A percentile compares a stretch with the other conserved stretches of the same genome.
phyloP scores from a whole-genome alignment of 2,888 invertebrate species.

The Periphyllus acericola region DNA sequence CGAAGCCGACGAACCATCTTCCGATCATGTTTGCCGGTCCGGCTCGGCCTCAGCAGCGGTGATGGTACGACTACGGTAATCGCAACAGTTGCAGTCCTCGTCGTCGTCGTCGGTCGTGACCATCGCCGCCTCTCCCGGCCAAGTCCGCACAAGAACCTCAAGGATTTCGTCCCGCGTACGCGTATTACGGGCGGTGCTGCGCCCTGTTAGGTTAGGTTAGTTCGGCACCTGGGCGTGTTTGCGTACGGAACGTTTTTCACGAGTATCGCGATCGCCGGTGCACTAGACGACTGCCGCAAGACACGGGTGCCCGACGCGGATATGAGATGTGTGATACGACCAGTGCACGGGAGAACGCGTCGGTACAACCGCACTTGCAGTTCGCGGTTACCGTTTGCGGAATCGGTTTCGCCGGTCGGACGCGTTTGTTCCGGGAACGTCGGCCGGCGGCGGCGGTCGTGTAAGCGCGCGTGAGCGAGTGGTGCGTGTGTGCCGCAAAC shows the following conservation, averaged over 20 bases:
- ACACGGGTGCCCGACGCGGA: too few relatives aligned
- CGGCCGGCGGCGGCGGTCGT: slow-evolving; percentile 15
- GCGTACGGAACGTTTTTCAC: not conserved
- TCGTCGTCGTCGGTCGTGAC: not conserved
- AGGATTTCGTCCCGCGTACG: too few relatives aligned
- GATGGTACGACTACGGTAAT: not conserved
- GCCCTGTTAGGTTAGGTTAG: too few relatives aligned
- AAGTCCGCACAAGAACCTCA: too few relatives aligned
- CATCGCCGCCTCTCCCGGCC: not conserved
- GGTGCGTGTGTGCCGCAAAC: not conserved
- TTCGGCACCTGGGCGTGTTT: not conserved
- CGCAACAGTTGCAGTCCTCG: not conserved
- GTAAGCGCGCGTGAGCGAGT: not conserved
- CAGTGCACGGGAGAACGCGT: not conserved
- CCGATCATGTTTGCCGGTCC: slow-evolving; percentile 39
- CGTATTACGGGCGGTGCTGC: too few relatives aligned
- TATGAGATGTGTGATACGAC: not conserved
- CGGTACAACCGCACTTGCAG: not conserved
- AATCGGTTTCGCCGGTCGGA: slow-evolving; percentile 8
- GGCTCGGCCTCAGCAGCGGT: not conserved
- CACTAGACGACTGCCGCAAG: too few relatives aligned
- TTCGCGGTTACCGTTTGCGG: not conserved
- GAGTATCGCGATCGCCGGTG: not conserved
- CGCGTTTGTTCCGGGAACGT: slow-evolving; percentile 32
- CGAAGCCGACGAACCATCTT: slow-evolving; percentile 54